Percentiles rank a stretch among this genome's conserved stretches.
Conservation (phyloP, 2,113 vertebrate genomes). For the Elaphurus davidianus region DNA sequence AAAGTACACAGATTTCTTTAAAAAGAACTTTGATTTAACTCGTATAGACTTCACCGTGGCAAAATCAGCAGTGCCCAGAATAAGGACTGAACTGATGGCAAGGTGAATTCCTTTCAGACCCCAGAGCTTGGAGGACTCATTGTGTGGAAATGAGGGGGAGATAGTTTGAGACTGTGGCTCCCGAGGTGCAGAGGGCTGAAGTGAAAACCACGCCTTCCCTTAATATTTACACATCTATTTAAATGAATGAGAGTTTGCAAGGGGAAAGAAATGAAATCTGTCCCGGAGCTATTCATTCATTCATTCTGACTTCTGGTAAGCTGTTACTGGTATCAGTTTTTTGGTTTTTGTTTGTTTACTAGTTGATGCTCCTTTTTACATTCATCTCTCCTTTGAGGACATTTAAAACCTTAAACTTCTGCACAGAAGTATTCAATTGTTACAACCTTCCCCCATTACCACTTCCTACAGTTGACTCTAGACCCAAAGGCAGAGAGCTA, state of each 20-base stretch:
- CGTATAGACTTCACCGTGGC: conserved; percentile 17
- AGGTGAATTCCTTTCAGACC: conserved; percentile 14
- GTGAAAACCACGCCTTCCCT: neutral
- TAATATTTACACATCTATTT: conserved; percentile 11
- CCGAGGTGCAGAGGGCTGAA: neutral
- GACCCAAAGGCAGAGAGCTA: neutral
- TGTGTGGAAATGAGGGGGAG: neutral
- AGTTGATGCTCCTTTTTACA: neutral
- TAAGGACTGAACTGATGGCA: neutral
- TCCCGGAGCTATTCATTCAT: neutral
- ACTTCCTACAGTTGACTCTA: neutral
- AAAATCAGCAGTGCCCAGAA: neutral
- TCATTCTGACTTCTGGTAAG: conserved; percentile 26
- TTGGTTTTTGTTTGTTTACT: neutral
- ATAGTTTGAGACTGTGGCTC: neutral
- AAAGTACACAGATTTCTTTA: conserved; percentile 8
- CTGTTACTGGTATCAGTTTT: neutral
- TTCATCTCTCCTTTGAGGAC: neutral
- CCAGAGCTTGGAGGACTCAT: neutral
- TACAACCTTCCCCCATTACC: neutral
- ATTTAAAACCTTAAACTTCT: neutral
- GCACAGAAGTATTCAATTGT: neutral
- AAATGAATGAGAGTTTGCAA: conserved; percentile 51
- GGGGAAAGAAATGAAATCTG: neutral
- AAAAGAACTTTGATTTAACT: conserved; percentile 38